A percentile compares a stretch with the other conserved stretches of the same genome.
These are phyloP conservation scores for Actenoides hombroni DNA, from an alignment of 2,113 vertebrate species.

Conservation along the genomic window DNA sequence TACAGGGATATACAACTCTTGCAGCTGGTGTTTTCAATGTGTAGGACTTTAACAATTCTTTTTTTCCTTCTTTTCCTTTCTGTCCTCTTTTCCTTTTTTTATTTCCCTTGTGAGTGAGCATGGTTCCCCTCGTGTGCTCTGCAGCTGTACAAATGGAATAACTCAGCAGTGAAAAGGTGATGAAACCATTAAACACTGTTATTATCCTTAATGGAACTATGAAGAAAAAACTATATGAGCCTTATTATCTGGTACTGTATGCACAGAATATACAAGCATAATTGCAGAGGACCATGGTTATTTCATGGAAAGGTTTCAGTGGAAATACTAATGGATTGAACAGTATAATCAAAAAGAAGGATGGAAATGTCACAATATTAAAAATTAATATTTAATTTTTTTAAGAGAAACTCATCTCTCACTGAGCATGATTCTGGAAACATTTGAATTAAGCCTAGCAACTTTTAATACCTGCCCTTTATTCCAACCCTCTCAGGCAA, in stretches of 20 bases:
- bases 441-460: not conserved
- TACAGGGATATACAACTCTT: not conserved
- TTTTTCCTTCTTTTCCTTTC: not conserved
- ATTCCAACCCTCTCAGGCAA: not conserved
- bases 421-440: not conserved
- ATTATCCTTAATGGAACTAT: not conserved
- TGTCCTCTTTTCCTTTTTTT: not conserved
- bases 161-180: not conserved
- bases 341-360: not conserved
- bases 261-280: not conserved
- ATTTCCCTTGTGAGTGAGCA: not conserved
- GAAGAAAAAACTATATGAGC: not conserved
- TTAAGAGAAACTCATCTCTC: not conserved
- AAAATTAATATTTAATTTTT: not conserved
- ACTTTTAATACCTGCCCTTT: not conserved
- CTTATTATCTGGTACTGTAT: not conserved
- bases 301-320: not conserved
- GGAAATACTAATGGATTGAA: conserved; percentile 8
- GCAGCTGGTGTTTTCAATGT: not conserved
- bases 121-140: not conserved
- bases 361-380: not conserved
- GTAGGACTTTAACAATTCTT: not conserved
- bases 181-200: not conserved
- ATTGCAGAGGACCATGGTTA: not conserved
- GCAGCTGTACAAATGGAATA: not conserved